Evolutionary conservation across 1,140 invertebrate genomes (phyloP), one percentile per base, ranked within the genome.

Genomic region (Drosophila yakuba): DNA sequence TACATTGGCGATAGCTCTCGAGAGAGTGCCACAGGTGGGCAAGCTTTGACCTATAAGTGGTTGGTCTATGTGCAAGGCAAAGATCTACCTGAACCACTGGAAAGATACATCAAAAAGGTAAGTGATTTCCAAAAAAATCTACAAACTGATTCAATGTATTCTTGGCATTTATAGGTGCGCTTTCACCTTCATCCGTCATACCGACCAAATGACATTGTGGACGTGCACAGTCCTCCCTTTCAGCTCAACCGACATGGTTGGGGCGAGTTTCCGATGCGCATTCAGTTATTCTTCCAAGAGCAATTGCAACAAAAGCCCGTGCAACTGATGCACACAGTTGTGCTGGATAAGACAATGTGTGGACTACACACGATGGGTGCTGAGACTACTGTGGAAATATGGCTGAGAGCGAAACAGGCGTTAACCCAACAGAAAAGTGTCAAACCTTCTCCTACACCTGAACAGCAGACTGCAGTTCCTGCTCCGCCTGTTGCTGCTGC

Each of bases 161-260:
- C 0, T 3, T 15, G 25, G 12, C 3, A 1, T 2, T 76, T 48
- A 5, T 59, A 89, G 83, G 96, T 97, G 56, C 94, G 95, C 62
- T 97, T 97, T 80, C 95, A 96, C 74, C 93, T 98, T 23, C 97
- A 98, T 93, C 95, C 96, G 28, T 97, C 96, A 45, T 98, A 98
- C 93, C 95, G 95, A 56, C 97, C 97, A n/a, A 96, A 97, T 93
- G 97, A 98, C 91, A 94, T 97, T 43, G 95, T 98, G 6, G 95
- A 97, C 92, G 93, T 98, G 7, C 96, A 95, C 50, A 93, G 94
- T 39, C 94, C 95, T 1, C 97, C 97, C 8, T 98, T 97, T 94
- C 96, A 97, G 90, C 90, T 98, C 47, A 95, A 95, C 0, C 94
- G 97, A 47, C 93, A 96, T 52, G 97, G 97, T 17, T 98, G 97